Conservation (phyloP, 2,888 invertebrate species). For the Lepidocyrtinus sp. region DNA sequence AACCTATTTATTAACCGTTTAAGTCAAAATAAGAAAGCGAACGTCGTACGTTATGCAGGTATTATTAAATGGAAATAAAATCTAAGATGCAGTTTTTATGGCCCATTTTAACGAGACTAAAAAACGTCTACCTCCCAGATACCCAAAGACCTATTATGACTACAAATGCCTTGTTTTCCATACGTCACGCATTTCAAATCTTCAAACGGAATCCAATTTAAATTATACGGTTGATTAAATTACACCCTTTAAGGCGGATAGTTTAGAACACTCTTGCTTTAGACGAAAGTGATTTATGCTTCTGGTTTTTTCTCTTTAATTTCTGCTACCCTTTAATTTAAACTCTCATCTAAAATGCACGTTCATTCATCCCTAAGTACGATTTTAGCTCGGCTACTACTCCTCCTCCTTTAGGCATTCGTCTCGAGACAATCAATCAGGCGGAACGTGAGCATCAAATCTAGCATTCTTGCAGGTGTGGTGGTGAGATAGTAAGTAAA, state of each 20-base stretch:
- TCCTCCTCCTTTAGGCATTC: slow-evolving; percentile 31
- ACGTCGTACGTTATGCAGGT: no score
- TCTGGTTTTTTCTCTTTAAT: slow-evolving; percentile 22
- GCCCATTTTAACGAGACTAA: no score
- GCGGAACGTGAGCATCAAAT: slow-evolving; percentile 8
- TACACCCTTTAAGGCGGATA: not conserved
- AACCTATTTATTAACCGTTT: no score
- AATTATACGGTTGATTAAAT: not conserved
- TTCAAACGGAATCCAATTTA: no score
- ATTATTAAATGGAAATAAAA: no score
- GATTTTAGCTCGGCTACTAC: not conserved
- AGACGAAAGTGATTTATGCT: slow-evolving; percentile 51
- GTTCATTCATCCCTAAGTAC: not conserved
- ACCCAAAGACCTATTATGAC: no score
- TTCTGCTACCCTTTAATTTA: not conserved
- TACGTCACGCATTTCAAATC: no score
- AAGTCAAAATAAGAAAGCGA: no score
- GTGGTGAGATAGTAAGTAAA: no score
- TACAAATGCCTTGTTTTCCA: no score
- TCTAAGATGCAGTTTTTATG: no score
- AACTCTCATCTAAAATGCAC: not conserved
- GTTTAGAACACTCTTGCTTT: not conserved
- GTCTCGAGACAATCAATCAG: slow-evolving; percentile 46
- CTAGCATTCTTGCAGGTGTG: not conserved
- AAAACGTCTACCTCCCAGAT: no score